phyloP scores from a whole-genome alignment of 2,888 invertebrate species.

The Creontiades dilutus region DNA sequence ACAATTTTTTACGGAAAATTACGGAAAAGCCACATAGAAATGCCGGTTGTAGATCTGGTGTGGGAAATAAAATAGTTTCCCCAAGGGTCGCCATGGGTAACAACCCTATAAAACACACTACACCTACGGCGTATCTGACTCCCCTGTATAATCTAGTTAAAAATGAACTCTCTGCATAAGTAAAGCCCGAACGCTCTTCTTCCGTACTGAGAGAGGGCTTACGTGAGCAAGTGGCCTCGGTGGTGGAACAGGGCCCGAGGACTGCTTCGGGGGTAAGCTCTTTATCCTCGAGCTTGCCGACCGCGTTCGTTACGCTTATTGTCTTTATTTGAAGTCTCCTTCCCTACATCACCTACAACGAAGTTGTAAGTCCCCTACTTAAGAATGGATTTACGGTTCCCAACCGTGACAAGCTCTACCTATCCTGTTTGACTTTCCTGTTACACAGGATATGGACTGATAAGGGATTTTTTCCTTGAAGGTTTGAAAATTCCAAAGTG shows the following conservation, averaged over 20 bases:
- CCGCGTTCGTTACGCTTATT: conserved; percentile 27
- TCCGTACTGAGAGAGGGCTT: not conserved
- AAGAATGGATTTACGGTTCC: conserved; percentile 15
- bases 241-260: not conserved
- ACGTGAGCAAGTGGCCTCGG: not conserved
- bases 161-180: conserved; percentile 5
- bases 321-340: conserved; percentile 7
- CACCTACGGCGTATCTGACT: too few relatives aligned
- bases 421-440: not conserved
- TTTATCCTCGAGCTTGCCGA: conserved; percentile 26
- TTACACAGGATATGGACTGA: not conserved
- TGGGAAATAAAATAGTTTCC: too few relatives aligned
- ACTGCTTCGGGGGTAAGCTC: conserved; percentile 1
- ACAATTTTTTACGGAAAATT: too few relatives aligned
- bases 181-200: not conserved
- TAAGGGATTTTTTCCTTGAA: too few relatives aligned
- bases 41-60: too few relatives aligned
- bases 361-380: conserved; percentile 13
- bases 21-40: too few relatives aligned
- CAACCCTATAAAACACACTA: too few relatives aligned
- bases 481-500: too few relatives aligned
- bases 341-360: not conserved
- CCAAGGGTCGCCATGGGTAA: too few relatives aligned
- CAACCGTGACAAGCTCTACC: not conserved
- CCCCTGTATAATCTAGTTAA: not conserved